These are phyloP conservation scores for Mus spicilegus DNA, from an alignment of 2,113 vertebrate species.

Conservation along the genomic window DNA sequence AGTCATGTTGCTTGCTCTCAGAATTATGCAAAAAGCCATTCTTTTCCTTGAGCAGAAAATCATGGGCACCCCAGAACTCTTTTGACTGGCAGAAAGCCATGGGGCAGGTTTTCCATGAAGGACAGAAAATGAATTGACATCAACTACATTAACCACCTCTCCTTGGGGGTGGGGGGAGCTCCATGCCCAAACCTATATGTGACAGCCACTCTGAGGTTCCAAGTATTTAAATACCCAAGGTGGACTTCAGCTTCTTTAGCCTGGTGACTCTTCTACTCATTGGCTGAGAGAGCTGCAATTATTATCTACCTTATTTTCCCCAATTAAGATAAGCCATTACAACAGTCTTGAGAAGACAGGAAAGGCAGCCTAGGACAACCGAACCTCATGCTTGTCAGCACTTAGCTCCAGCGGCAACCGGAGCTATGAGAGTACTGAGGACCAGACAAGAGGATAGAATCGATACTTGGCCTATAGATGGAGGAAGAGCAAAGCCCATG, in stretches of 20 bases:
- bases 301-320: constrained; percentile 26
- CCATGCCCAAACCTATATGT: background rate
- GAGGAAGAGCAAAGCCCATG: background rate
- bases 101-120: constrained; percentile 30
- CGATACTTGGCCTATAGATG: background rate
- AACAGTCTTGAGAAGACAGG: background rate
- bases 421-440: background rate
- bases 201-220: background rate
- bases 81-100: constrained; percentile 17
- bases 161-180: background rate
- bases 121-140: constrained; percentile 1
- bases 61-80: constrained; percentile 36
- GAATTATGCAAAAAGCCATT: constrained; percentile 68
- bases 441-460: background rate
- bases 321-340: constrained; percentile 67
- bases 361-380: background rate
- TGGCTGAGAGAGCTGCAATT: constrained; percentile 28
- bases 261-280: background rate
- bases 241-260: background rate
- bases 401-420: background rate
- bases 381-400: background rate
- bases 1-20: constrained; percentile 62
- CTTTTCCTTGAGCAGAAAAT: constrained; percentile 57
- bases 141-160: background rate
- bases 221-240: constrained; percentile 27